phyloP scores from a whole-genome alignment of 1,140 invertebrate genomes.

The Pygmarrhopalites habei region DNA sequence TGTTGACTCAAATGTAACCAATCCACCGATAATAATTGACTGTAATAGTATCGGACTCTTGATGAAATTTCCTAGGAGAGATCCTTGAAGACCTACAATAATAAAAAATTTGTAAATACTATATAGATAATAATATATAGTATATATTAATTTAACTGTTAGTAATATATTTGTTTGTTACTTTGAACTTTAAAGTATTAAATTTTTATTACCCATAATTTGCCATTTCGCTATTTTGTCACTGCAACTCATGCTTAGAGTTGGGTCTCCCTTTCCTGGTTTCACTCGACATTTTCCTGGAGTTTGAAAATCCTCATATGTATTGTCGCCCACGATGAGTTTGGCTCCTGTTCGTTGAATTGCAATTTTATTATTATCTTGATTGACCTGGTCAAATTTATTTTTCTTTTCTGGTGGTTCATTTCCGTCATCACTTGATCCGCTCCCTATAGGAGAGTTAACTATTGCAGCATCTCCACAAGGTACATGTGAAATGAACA shows the following conservation, averaged over 20 bases:
- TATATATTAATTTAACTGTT: too few relatives aligned
- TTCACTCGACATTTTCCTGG: slow-evolving; percentile 74
- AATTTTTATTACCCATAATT: too few relatives aligned
- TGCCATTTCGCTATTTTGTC: slow-evolving; percentile 89
- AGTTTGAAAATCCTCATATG: slow-evolving; percentile 54
- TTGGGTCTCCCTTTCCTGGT: slow-evolving; percentile 83
- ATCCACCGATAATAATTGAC: slow-evolving; percentile 61
- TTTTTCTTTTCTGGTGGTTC: slow-evolving; percentile 6
- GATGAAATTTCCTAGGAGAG: slow-evolving; percentile 63
- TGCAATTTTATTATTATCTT: too few relatives aligned
- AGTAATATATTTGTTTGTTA: too few relatives aligned
- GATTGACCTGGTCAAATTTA: too few relatives aligned
- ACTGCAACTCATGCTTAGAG: slow-evolving; percentile 82
- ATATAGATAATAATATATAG: too few relatives aligned
- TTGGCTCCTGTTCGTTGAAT: slow-evolving; percentile 41
- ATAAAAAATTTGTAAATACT: too few relatives aligned
- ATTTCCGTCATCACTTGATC: not conserved
- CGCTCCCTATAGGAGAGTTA: slow-evolving; percentile 41
- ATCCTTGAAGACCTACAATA: slow-evolving; percentile 67
- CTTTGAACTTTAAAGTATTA: too few relatives aligned
- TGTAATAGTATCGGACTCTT: slow-evolving; percentile 59
- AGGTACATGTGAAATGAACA: slow-evolving; percentile 78
- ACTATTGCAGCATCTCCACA: slow-evolving; percentile 94
- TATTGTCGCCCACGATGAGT: slow-evolving; percentile 50
- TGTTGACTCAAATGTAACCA: slow-evolving; percentile 42